Evolutionary conservation across 2,888 invertebrate species (phyloP).

Genomic region (Hemithea aestivaria): DNA sequence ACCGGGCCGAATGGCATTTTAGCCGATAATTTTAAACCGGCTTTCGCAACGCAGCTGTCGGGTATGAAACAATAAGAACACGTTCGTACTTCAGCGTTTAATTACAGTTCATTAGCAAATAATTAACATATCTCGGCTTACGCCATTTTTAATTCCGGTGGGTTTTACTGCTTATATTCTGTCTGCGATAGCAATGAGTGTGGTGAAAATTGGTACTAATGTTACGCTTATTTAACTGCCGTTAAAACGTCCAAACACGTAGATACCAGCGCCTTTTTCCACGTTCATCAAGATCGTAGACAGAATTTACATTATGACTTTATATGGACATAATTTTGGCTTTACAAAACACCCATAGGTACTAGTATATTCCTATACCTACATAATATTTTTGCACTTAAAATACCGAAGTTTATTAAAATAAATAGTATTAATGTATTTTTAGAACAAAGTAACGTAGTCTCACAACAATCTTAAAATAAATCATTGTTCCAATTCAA

Average conservation of each 20-base stretch:
- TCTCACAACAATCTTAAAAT: neutral
- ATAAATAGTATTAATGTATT: too few relatives aligned
- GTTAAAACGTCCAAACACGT: too few relatives aligned
- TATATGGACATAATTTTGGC: too few relatives aligned
- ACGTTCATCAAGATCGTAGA: too few relatives aligned
- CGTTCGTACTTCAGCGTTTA: constrained; percentile 8
- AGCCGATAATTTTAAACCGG: constrained; percentile 26
- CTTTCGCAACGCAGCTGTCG: constrained; percentile 4
- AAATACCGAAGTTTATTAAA: too few relatives aligned
- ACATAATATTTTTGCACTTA: too few relatives aligned
- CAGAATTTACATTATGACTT: too few relatives aligned
- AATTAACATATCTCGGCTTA: constrained; percentile 5
- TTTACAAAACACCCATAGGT: too few relatives aligned
- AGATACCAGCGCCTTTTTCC: too few relatives aligned
- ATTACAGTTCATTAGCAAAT: constrained; percentile 18
- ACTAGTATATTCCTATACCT: too few relatives aligned
- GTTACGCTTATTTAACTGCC: too few relatives aligned
- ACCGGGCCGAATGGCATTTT: constrained; percentile 25
- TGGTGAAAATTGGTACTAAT: too few relatives aligned
- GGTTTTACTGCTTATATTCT: neutral
- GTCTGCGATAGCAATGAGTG: neutral
- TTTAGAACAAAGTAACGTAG: neutral
- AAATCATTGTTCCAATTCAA: constrained; percentile 53
- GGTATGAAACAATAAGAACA: constrained; percentile 11
- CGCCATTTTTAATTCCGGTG: constrained; percentile 1